Percentiles rank a stretch among this genome's conserved stretches.
These are phyloP conservation scores for Pachycephala philippinensis DNA, from an alignment of 2,113 vertebrate species.

Conservation along the genomic window DNA sequence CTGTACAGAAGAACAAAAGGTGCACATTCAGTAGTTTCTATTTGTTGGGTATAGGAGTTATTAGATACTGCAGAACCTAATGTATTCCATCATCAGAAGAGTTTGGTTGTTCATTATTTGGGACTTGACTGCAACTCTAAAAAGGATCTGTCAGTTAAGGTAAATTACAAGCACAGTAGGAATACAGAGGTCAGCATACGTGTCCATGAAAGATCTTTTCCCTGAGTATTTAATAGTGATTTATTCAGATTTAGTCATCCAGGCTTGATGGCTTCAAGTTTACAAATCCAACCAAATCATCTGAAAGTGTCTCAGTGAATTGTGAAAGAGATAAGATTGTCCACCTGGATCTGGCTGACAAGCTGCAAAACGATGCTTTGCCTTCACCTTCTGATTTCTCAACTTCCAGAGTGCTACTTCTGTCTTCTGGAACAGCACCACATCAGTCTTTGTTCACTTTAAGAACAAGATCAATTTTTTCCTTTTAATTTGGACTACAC, in stretches of 20 bases:
- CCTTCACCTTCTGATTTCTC: neutral
- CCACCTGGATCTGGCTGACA: neutral
- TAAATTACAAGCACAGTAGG: neutral
- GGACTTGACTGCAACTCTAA: neutral
- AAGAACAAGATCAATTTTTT: neutral
- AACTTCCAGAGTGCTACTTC: neutral
- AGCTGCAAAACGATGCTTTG: neutral
- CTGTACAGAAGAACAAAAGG: neutral
- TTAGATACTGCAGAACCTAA: neutral
- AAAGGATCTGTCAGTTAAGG: neutral
- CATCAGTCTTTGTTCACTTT: neutral
- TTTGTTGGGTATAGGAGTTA: neutral
- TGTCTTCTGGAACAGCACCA: neutral
- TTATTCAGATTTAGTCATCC: neutral
- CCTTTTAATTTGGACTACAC: neutral
- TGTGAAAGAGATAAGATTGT: neutral
- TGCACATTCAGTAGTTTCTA: neutral
- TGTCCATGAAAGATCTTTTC: neutral
- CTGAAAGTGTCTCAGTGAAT: neutral
- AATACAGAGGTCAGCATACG: neutral
- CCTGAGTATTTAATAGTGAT: neutral
- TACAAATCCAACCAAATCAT: neutral
- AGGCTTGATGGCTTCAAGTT: neutral
- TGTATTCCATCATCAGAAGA: neutral
- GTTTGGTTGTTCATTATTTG: neutral